Base-by-base conservation (phyloP, 2,797 vertebrate species). In the Gouania willdenowi region DNA sequence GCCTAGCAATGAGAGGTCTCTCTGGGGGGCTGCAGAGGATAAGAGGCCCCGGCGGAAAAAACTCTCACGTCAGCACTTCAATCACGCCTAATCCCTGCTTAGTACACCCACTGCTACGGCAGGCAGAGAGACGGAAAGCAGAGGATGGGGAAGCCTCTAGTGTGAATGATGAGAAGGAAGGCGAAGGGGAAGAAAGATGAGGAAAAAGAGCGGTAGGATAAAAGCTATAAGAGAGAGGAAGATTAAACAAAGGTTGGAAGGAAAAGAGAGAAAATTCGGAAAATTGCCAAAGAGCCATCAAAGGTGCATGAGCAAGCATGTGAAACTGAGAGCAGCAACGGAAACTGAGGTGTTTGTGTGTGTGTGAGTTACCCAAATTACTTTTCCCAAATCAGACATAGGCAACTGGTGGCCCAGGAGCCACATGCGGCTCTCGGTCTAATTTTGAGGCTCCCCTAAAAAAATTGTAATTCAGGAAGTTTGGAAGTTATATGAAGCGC, bases 71-170 rank as follows among this genome's bases (percentile, higher is more conserved):
- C 84, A 85, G 76, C 81, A 77, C 81, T 86, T 84, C 82, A 87
- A 87, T 85, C 84, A 82, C 17, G 59, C 63, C 77, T 88, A 87
- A 89, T 87, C 85, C 84, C 81, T 66, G 70, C 77, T 88, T 86
- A 86, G 77, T 83, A 79, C 79, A 81, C 83, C 80, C 79, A 84
- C 80, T 74, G 78, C 71, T 69, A 71, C 61, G 61, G 70, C 59
- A 56, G 71, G 55, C 49, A 66, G 63, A 71, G 63, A 51, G 47
- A 25, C 35, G 4, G 36, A 23, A 58, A 23, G 53, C 44, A 45
- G 22, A 32, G 24, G 34, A 50, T 41, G 26, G n/a, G 6, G 1
- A 21, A 23, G 37, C 24, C 59, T n/a, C n/a, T n/a, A 22, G 21
- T 22, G 8, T 1, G 19, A 20, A 6, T 10, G 28, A 15, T 29